phyloP scores from a whole-genome alignment of 2,113 vertebrate genomes.

The Cyanistes caeruleus region DNA sequence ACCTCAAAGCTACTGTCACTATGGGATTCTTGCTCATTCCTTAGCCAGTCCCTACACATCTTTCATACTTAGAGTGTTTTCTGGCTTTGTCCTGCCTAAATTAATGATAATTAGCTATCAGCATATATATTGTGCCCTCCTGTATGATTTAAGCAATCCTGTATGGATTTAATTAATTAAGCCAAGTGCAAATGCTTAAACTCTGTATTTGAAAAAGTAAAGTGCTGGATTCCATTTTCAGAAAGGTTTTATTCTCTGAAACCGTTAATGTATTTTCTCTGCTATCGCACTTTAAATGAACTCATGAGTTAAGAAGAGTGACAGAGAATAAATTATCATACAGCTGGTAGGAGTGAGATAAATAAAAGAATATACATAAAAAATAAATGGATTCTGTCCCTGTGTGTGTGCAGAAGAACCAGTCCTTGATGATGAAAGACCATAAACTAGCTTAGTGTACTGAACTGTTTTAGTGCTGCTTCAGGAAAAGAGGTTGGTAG shows the following conservation, averaged over 20 bases:
- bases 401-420: slow-evolving; percentile 5
- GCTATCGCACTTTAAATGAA: slow-evolving; percentile 55
- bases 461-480: slow-evolving; percentile 56
- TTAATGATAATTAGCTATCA: not conserved
- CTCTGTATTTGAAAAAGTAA: slow-evolving; percentile 42
- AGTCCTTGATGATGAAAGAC: slow-evolving; percentile 41
- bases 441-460: slow-evolving; percentile 43
- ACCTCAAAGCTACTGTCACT: too few relatives aligned
- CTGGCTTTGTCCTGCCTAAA: not conserved
- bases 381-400: slow-evolving; percentile 36
- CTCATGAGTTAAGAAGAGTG: slow-evolving; percentile 60
- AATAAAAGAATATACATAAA: slow-evolving; percentile 58
- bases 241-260: slow-evolving; percentile 45
- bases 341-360: slow-evolving; percentile 54
- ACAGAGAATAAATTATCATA: slow-evolving; percentile 69
- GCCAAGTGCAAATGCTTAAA: slow-evolving; percentile 20
- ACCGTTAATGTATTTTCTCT: slow-evolving; percentile 42
- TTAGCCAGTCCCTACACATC: not conserved
- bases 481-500: not conserved
- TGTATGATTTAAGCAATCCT: not conserved
- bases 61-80: not conserved
- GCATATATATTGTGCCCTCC: not conserved
- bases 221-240: slow-evolving; percentile 19
- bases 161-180: slow-evolving; percentile 36
- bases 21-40: fast-evolving